Evolutionary conservation across 2,888 invertebrate species (phyloP).

Genomic region (Sesia apiformis): DNA sequence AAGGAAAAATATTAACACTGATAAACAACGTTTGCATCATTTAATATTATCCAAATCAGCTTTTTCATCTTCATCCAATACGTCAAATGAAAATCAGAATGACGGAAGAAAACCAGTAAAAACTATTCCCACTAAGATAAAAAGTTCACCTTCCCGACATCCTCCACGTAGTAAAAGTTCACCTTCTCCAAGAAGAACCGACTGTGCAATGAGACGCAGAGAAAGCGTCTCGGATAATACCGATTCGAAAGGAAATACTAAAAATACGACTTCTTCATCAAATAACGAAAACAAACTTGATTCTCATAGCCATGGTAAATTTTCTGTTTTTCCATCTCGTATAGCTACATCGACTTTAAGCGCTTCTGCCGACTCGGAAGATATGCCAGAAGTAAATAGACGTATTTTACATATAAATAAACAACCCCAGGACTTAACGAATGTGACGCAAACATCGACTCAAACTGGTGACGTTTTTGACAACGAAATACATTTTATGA

Average conservation of each 20-base stretch:
- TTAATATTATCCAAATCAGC: conserved; percentile 2
- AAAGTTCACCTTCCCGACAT: not conserved
- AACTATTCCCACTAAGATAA: conserved; percentile 10
- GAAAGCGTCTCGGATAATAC: conserved; percentile 10
- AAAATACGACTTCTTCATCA: no score
- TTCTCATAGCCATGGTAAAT: no score
- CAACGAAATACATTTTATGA: conserved; percentile 44
- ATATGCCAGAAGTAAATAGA: no score
- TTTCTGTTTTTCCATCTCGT: no score
- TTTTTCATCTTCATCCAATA: conserved; percentile 14
- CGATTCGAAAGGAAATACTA: no score
- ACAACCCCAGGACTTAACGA: not conserved
- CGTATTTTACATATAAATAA: conserved; percentile 1
- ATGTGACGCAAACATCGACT: conserved; percentile 26
- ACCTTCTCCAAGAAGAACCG: conserved; percentile 24
- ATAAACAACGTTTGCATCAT: not conserved
- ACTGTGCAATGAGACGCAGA: conserved; percentile 8
- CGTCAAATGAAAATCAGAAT: conserved; percentile 24
- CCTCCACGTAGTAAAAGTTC: conserved; percentile 28
- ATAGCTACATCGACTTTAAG: no score
- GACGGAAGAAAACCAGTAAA: conserved; percentile 9
- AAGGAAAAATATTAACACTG: not conserved
- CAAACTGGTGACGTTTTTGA: conserved; percentile 44
- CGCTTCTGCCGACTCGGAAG: no score
- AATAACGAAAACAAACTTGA: no score